Conservation (phyloP, 2,888 invertebrate genomes). For the Perizoma affinitatum region DNA sequence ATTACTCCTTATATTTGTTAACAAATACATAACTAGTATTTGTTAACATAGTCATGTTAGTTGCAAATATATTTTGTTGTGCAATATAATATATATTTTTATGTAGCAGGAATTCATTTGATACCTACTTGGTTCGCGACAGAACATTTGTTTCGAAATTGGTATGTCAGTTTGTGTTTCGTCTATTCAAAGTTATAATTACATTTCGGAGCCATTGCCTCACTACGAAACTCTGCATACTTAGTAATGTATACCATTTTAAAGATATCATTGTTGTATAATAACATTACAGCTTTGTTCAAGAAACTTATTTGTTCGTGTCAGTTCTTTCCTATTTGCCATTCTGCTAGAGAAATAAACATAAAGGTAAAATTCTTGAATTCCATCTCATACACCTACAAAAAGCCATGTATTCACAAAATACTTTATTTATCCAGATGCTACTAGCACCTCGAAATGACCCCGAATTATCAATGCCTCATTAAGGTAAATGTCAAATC, state of each 20-base stretch:
- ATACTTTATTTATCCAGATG: constrained; percentile 41
- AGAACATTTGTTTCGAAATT: constrained; percentile 32
- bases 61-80: neutral
- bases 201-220: constrained; percentile 36
- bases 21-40: neutral
- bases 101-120: neutral
- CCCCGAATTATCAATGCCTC: constrained; percentile 37
- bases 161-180: constrained; percentile 35
- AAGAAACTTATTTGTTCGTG: too few species aligned
- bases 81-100: neutral
- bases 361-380: too few species aligned
- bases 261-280: constrained; percentile 15
- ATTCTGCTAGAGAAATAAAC: too few species aligned
- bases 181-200: constrained; percentile 39
- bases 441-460: constrained; percentile 37
- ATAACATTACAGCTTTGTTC: too few species aligned
- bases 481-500: constrained; percentile 43
- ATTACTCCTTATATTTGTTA: too few species aligned
- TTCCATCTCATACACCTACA: too few species aligned
- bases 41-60: neutral
- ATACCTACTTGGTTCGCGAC: constrained; percentile 22
- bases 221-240: constrained; percentile 19
- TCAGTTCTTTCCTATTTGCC: too few species aligned
- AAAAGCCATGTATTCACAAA: constrained; percentile 8
- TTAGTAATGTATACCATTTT: constrained; percentile 18